These are phyloP conservation scores for Bagarius yarrelli DNA, from an alignment of 2,113 vertebrate species.

Conservation along the genomic window DNA sequence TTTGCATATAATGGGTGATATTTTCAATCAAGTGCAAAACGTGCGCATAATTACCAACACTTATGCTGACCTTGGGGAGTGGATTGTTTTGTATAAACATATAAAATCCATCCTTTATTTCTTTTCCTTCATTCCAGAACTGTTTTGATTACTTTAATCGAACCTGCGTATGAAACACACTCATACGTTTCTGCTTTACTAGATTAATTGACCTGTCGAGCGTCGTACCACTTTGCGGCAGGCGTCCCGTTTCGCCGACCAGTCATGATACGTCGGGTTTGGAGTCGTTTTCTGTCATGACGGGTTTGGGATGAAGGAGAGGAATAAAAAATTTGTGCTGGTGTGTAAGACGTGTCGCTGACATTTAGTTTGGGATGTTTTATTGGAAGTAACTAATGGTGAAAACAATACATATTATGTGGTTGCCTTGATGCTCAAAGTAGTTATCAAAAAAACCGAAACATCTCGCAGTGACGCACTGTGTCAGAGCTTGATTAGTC, in stretches of 20 bases:
- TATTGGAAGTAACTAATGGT: no score
- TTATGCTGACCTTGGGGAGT: background rate
- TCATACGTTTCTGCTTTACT: background rate
- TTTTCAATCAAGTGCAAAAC: background rate
- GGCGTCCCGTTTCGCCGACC: background rate
- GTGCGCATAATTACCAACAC: background rate
- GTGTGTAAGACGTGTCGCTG: background rate
- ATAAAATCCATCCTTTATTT: background rate
- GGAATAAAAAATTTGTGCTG: background rate
- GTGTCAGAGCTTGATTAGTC: no score
- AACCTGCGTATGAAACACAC: background rate
- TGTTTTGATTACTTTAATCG: conserved; percentile 1
- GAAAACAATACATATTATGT: no score
- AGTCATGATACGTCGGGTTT: conserved; percentile 6
- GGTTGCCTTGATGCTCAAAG: no score
- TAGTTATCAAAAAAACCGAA: no score
- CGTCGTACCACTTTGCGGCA: background rate
- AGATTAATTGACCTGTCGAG: conserved; percentile 27
- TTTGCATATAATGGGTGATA: conserved; percentile 24
- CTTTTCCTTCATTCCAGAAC: background rate
- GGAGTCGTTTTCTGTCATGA: background rate
- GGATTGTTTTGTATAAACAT: background rate
- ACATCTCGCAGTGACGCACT: no score
- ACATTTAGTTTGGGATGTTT: no score
- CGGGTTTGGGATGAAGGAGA: background rate